phyloP scores from a whole-genome alignment of 2,888 invertebrate genomes.

The Caenorhabditis sp. region DNA sequence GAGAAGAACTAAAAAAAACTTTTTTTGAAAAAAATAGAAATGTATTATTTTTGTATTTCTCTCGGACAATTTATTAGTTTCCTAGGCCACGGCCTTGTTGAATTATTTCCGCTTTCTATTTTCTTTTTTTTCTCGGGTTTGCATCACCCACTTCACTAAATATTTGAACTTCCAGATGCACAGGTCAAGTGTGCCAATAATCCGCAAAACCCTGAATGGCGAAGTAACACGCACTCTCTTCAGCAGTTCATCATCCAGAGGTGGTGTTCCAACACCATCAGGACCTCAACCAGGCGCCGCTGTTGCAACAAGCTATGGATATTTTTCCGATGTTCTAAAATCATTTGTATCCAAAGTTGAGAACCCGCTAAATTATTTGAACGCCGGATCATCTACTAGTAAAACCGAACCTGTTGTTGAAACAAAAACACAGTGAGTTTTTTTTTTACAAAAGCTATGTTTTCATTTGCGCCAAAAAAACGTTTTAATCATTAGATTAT shows the following conservation, averaged over 20 bases:
- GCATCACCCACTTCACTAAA: too few relatives aligned
- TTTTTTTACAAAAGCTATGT: too few relatives aligned
- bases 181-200: neutral
- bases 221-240: neutral
- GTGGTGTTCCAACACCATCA: constrained; percentile 1
- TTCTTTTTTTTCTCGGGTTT: too few relatives aligned
- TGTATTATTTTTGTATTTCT: neutral
- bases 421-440: constrained; percentile 32
- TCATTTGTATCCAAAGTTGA: constrained; percentile 35
- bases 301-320: constrained; percentile 31
- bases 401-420: constrained; percentile 18
- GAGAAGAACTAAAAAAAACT: neutral
- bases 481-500: too few relatives aligned
- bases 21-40: neutral
- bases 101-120: neutral
- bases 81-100: neutral
- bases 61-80: neutral
- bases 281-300: constrained; percentile 4
- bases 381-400: constrained; percentile 11
- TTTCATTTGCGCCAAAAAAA: too few relatives aligned
- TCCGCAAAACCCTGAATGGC: neutral
- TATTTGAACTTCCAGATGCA: neutral
- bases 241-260: neutral
- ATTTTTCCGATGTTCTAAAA: constrained; percentile 35
- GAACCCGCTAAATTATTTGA: constrained; percentile 31